Percentiles rank a stretch among this genome's conserved stretches.
phyloP scores from a whole-genome alignment of 2,888 invertebrate species.

The Agrotis puta region DNA sequence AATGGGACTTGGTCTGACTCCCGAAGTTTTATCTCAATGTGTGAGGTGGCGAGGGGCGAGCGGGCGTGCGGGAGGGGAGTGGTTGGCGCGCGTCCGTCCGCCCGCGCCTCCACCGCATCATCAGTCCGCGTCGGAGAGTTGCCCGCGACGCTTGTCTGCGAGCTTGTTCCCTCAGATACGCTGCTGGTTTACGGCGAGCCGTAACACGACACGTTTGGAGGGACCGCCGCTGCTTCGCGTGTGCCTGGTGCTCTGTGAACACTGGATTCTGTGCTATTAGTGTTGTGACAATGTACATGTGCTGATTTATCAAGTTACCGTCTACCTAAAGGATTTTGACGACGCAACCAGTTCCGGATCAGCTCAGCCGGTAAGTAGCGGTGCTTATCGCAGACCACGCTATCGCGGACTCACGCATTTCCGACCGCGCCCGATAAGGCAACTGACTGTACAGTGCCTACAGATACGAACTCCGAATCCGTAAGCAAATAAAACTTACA shows the following conservation, averaged over 20 bases:
- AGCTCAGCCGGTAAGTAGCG: slow-evolving; percentile 90
- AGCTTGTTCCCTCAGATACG: slow-evolving; percentile 90
- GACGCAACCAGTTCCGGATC: slow-evolving; percentile 89
- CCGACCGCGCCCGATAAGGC: slow-evolving; percentile 90
- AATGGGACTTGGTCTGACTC: slow-evolving; percentile 87
- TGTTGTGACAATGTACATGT: slow-evolving; percentile 88
- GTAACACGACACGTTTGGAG: slow-evolving; percentile 91
- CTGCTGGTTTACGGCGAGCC: slow-evolving; percentile 91
- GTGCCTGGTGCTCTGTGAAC: slow-evolving; percentile 88
- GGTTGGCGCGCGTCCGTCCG: slow-evolving; percentile 83
- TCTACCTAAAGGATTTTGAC: slow-evolving; percentile 86
- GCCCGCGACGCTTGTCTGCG: slow-evolving; percentile 88
- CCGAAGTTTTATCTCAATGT: slow-evolving; percentile 89
- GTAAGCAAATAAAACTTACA: slow-evolving; percentile 55
- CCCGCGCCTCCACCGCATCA: slow-evolving; percentile 88
- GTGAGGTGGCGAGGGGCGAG: slow-evolving; percentile 78
- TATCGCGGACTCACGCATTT: slow-evolving; percentile 90
- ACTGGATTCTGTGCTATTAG: slow-evolving; percentile 87
- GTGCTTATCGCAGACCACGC: slow-evolving; percentile 89
- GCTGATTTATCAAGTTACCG: slow-evolving; percentile 82
- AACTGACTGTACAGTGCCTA: slow-evolving; percentile 75
- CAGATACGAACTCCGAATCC: slow-evolving; percentile 74
- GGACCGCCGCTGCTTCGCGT: slow-evolving; percentile 88
- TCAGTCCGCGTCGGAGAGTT: slow-evolving; percentile 90
- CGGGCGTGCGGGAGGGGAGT: slow-evolving; percentile 71